Conservation (phyloP, 1,140 invertebrate genomes). For the Drosophila funebris region DNA sequence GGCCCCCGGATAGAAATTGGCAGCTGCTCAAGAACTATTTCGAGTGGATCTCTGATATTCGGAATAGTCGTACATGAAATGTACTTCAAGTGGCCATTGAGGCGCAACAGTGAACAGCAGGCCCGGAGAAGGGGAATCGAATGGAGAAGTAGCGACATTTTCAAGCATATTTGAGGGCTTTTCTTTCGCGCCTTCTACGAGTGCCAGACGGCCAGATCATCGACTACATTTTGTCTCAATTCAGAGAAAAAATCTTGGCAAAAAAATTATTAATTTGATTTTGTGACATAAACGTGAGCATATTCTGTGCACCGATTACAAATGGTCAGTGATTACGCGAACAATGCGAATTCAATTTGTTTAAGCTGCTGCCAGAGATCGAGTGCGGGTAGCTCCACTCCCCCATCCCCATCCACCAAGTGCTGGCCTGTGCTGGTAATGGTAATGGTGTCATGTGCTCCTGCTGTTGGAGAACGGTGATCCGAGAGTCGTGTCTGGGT, state of each 20-base stretch:
- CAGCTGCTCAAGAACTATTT: conserved; percentile 73
- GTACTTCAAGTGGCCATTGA: conserved; percentile 49
- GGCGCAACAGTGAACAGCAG: conserved; percentile 22
- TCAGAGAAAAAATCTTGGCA: conserved; percentile 38
- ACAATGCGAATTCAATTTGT: conserved; percentile 82
- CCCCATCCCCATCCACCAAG: not conserved
- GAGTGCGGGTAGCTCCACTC: conserved; percentile 7
- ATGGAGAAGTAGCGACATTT: conserved; percentile 19
- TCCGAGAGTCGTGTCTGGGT: conserved; percentile 52
- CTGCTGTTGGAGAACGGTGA: conserved; percentile 36
- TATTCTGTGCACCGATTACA: conserved; percentile 66
- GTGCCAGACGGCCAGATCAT: conserved; percentile 39
- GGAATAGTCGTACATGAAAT: conserved; percentile 5
- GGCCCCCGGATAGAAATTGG: conserved; percentile 53
- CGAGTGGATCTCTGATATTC: conserved; percentile 36
- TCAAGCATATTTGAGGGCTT: conserved; percentile 15
- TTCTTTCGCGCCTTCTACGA: conserved; percentile 29
- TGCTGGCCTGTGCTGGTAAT: not conserved
- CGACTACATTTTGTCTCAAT: conserved; percentile 31
- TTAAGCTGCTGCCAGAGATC: conserved; percentile 54
- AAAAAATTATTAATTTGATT: conserved; percentile 61
- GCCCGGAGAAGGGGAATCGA: no score
- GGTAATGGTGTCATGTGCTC: conserved; percentile 34
- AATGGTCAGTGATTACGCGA: conserved; percentile 67
- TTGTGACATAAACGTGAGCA: conserved; percentile 77